These are phyloP conservation scores for Paratilapia polleni DNA, from an alignment of 2,113 vertebrate genomes.

Conservation along the genomic window DNA sequence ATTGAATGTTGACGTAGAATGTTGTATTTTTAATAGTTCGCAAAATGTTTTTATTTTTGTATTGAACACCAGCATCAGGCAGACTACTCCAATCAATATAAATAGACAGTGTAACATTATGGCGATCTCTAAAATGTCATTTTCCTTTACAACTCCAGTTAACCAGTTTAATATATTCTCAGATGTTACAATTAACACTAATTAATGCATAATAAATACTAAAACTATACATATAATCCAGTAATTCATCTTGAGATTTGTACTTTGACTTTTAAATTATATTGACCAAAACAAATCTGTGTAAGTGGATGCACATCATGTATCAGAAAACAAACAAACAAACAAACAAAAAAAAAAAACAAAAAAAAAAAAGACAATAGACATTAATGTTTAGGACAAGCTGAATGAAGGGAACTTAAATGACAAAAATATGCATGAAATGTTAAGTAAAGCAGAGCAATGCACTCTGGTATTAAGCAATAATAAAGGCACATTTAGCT, in stretches of 20 bases:
- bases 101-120: not conserved
- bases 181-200: not conserved
- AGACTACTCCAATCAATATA: not conserved
- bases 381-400: not conserved
- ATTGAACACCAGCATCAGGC: not conserved
- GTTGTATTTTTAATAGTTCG: not conserved
- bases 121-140: not conserved
- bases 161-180: not conserved
- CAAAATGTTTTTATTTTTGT: not conserved
- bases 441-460: not conserved
- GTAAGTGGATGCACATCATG: not conserved
- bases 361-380: not conserved
- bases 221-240: not conserved
- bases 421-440: constrained; percentile 4
- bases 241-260: not conserved
- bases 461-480: constrained; percentile 8
- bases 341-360: not conserved
- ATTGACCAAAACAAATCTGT: not conserved
- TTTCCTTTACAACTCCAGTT: not conserved
- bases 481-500: constrained; percentile 1
- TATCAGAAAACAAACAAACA: not conserved
- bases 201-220: not conserved
- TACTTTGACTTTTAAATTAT: not conserved
- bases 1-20: constrained; percentile 4
- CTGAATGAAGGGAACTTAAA: not conserved